Evolutionary conservation across 2,113 vertebrate species (phyloP).

Genomic region (Bubo scandiacus): DNA sequence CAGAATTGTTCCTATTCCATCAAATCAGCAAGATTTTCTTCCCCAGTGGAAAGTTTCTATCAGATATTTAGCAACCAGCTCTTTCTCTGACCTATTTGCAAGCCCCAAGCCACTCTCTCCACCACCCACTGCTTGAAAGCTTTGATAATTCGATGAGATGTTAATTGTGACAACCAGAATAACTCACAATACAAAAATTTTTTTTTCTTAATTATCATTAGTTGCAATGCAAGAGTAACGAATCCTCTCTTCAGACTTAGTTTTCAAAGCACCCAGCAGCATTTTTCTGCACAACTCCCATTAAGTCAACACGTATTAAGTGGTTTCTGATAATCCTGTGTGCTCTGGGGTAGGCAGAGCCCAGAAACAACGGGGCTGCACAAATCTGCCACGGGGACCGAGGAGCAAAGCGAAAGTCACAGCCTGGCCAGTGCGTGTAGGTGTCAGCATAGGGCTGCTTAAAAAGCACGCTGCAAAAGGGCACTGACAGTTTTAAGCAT

Average conservation of each 20-base stretch:
- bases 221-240: constrained; percentile 13
- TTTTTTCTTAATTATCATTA: neutral
- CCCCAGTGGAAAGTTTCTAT: constrained; percentile 27
- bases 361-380: neutral
- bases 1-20: constrained; percentile 5
- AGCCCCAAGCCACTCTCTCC: constrained; percentile 38
- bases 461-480: neutral
- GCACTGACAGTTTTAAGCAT: neutral
- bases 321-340: neutral
- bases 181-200: neutral
- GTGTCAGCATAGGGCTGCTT: neutral
- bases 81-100: constrained; percentile 62
- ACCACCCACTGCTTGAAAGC: constrained; percentile 41
- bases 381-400: accelerated
- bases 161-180: constrained; percentile 39
- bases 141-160: constrained; percentile 58
- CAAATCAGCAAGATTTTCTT: constrained; percentile 54
- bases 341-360: neutral
- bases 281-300: neutral
- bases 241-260: neutral
- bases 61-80: constrained; percentile 22
- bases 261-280: neutral
- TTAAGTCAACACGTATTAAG: neutral
- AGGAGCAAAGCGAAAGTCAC: neutral
- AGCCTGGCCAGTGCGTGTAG: neutral